These are phyloP conservation scores for Chrysocyon brachyurus DNA, from an alignment of 2,797 vertebrate genomes.

Conservation along the genomic window DNA sequence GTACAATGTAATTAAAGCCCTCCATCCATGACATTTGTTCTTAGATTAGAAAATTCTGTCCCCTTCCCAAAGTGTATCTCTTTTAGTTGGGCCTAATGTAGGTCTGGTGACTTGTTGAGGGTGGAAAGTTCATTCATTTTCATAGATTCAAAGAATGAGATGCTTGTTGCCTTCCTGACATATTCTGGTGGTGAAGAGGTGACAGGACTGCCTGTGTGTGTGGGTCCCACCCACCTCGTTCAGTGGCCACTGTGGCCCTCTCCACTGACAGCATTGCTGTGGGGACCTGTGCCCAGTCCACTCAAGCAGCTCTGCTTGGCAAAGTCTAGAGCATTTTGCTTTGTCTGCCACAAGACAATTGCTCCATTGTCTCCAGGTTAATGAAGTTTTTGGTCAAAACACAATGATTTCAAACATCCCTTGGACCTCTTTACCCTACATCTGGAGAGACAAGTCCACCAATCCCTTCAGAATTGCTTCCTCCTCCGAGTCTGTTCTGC, in stretches of 20 bases:
- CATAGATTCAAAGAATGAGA: not conserved
- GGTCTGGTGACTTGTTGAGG: not conserved
- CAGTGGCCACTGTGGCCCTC: not conserved
- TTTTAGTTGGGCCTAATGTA: not conserved
- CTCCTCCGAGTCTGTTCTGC: not conserved
- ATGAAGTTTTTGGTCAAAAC: conserved; percentile 59
- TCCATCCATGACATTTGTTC: not conserved
- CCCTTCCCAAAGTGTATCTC: not conserved
- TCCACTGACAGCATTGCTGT: not conserved
- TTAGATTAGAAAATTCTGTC: not conserved
- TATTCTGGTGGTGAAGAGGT: rapidly evolving
- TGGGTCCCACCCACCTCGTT: not conserved
- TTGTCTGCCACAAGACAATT: conserved; percentile 40
- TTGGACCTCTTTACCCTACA: conserved; percentile 19
- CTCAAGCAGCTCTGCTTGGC: not conserved
- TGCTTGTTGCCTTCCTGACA: not conserved
- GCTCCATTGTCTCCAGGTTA: conserved; percentile 60
- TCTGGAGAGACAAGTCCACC: not conserved
- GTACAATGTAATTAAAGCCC: not conserved
- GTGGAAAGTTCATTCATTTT: conserved; percentile 11
- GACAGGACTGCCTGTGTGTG: not conserved
- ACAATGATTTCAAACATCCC: conserved; percentile 56
- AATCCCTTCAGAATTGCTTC: not conserved
- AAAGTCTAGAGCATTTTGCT: not conserved
- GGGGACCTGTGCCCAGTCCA: conserved; percentile 23